Conservation (phyloP, 2,797 vertebrate species). For the Gephyroberyx darwinii region DNA sequence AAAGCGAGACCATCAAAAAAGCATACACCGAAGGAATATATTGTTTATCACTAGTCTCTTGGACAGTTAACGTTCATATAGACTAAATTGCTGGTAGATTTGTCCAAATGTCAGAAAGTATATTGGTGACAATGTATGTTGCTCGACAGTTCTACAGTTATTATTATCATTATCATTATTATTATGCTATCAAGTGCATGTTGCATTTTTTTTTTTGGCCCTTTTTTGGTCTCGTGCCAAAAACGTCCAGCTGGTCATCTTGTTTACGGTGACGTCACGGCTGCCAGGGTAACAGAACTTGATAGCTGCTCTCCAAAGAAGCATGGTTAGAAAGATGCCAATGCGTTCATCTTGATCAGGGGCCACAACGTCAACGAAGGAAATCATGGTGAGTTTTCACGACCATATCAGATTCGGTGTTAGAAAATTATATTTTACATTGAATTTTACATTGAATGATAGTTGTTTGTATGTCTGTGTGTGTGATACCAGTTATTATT, state of each 20-base stretch:
- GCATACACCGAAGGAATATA: too few species aligned
- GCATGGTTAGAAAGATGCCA: slow-evolving; percentile 51
- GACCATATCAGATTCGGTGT: background rate
- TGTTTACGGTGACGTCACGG: slow-evolving; percentile 65
- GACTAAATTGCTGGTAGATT: too few species aligned
- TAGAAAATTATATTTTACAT: background rate
- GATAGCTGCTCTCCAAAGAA: slow-evolving; percentile 35
- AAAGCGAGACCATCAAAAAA: too few species aligned
- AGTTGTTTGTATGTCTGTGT: background rate
- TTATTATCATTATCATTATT: background rate
- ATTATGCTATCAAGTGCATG: background rate
- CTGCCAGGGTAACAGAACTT: slow-evolving; percentile 58
- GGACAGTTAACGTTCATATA: too few species aligned
- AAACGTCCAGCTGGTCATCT: slow-evolving; percentile 13
- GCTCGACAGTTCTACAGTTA: background rate
- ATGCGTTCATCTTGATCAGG: slow-evolving; percentile 64
- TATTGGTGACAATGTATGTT: too few species aligned
- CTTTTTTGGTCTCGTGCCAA: background rate
- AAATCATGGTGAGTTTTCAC: slow-evolving; percentile 75
- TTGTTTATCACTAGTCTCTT: too few species aligned
- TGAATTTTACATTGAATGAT: background rate
- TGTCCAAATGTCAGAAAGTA: too few species aligned
- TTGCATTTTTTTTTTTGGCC: background rate
- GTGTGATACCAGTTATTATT: background rate
- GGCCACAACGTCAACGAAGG: slow-evolving; percentile 37